Evolutionary conservation across 2,797 vertebrate genomes (phyloP).

Genomic region (Orientallactaga sibirica): DNA sequence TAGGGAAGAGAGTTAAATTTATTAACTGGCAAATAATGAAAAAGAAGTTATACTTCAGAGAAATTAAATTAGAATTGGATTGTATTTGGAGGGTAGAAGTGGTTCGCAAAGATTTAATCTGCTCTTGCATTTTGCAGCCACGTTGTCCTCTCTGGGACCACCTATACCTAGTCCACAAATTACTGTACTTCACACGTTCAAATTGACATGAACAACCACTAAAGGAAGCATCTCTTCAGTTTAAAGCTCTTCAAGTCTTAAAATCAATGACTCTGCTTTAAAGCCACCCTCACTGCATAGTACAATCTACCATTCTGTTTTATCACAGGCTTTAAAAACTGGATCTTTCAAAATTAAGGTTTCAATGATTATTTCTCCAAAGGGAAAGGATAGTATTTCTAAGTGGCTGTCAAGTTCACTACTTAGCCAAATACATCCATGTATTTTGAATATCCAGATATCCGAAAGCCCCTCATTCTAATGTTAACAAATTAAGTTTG

Average conservation of each 20-base stretch:
- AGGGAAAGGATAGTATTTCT: conserved; percentile 38
- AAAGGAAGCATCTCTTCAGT: background rate
- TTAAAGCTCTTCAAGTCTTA: conserved; percentile 35
- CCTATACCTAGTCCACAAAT: background rate
- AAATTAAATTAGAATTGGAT: background rate
- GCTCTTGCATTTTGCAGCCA: background rate
- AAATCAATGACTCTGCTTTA: background rate
- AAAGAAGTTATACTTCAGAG: background rate
- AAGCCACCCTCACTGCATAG: background rate
- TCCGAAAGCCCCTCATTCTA: background rate
- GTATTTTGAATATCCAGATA: conserved; percentile 27
- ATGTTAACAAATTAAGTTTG: conserved; percentile 51
- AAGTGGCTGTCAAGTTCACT: conserved; percentile 15
- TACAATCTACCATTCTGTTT: background rate
- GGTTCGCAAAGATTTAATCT: background rate
- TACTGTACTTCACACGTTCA: background rate
- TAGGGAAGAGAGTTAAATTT: background rate
- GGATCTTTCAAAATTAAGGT: background rate
- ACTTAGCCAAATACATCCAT: conserved; percentile 8
- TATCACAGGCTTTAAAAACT: background rate
- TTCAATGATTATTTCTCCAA: conserved; percentile 24
- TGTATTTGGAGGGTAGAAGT: background rate
- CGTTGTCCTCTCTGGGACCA: background rate
- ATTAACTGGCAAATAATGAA: background rate
- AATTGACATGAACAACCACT: background rate